Base-by-base conservation (phyloP, 1,140 invertebrate genomes). In the Coenobita brevimanus region DNA sequence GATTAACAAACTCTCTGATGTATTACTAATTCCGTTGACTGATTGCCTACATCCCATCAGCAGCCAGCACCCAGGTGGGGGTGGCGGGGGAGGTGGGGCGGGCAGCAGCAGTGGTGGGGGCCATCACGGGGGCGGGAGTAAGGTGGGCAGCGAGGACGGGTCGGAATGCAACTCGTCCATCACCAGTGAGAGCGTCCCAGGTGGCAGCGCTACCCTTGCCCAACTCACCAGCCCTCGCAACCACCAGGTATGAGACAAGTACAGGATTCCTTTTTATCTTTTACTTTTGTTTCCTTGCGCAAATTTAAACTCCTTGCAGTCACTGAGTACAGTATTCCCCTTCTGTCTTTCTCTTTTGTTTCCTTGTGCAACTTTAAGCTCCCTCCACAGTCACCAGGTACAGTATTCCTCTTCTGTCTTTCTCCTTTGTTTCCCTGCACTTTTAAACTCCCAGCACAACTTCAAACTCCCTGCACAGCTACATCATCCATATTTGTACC, bases 181-280 rank as follows among this genome's bases (percentile, higher is more conserved):
- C 17, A 96, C 96, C 8, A 96, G 95, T 91, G 96, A 96, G 92
- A 96, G 95, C 91, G 94, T 95, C 85, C 95, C 95, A 69, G 95
- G 91, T 15, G 88, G 88, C 36, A 88, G 87, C 38, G 88, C 90
- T 30, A 88, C 90, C 13, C 71, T 89, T n/a, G 79, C 83, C 36
- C 91, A 91, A 64, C 85, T 90, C 38, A 85, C 88, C 33, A 88
- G 84, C 43, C 89, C 89, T 15, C 73, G 84, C 17, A 83, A 79
- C 50, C 78, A 80, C 24, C 75, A 85, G n/a, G n/a, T n/a, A n/a
- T n/a, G n/a, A 46, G 64, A 36, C 21, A 1, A 21, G 21, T 67
- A 71, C 30, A 38, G 2, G 4, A 24, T 62, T n/a, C 36, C 36
- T 36, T 24, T 50, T 24, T 67, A 24, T 60, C 30, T 43, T 0